Conservation (phyloP, 2,113 vertebrate species). For the Hoplias malabaricus region DNA sequence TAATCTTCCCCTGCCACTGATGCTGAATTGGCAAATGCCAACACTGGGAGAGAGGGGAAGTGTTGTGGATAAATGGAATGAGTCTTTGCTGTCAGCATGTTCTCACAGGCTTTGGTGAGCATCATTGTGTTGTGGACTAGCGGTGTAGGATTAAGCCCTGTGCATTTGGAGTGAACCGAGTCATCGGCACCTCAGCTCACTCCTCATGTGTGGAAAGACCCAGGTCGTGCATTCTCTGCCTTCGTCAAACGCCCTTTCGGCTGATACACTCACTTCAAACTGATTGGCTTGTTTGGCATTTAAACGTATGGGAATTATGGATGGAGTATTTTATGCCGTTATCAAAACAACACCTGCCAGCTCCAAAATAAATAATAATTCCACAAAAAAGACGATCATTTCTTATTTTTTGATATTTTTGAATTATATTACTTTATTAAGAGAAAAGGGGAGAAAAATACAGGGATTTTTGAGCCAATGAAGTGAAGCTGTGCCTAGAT, state of each 20-base stretch:
- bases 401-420: too few species aligned
- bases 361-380: too few species aligned
- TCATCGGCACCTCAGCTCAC: conserved; percentile 56
- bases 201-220: conserved; percentile 18
- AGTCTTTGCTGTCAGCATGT: conserved; percentile 65
- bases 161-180: conserved; percentile 52
- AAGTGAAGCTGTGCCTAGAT: too few species aligned
- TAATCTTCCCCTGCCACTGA: conserved; percentile 56
- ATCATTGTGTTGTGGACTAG: conserved; percentile 57
- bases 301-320: not conserved
- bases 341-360: too few species aligned
- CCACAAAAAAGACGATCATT: too few species aligned
- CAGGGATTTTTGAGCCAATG: too few species aligned
- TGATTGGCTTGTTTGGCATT: not conserved
- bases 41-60: conserved; percentile 8
- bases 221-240: conserved; percentile 29
- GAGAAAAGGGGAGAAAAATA: too few species aligned
- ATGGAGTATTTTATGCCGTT: too few species aligned
- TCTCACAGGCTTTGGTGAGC: conserved; percentile 65
- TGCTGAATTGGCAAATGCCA: conserved; percentile 55
- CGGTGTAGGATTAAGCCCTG: conserved; percentile 47
- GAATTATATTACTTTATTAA: too few species aligned
- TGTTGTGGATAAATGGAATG: conserved; percentile 55
- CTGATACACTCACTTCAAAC: not conserved
- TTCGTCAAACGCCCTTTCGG: not conserved